A percentile compares a stretch with the other conserved stretches of the same genome.
phyloP scores from a whole-genome alignment of 2,797 vertebrate genomes.

The Typhlichthys eigenmanni region DNA sequence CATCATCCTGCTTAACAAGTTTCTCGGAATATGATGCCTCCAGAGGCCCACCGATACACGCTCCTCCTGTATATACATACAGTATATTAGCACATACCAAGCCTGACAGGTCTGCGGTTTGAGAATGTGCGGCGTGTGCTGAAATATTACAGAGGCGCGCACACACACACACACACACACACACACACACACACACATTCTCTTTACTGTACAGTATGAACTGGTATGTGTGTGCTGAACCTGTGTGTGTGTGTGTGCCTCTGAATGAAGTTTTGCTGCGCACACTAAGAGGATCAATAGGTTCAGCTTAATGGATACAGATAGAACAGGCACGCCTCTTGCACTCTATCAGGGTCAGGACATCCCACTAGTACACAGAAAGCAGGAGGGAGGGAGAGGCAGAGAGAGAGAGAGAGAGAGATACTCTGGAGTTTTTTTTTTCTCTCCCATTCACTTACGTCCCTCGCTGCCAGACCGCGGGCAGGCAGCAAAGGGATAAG shows the following conservation, averaged over 20 bases:
- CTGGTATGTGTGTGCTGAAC: not conserved
- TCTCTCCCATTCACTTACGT: conserved; percentile 45
- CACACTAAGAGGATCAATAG: conserved; percentile 75
- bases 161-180: not conserved
- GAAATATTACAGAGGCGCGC: not conserved
- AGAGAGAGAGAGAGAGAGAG: conserved; percentile 38
- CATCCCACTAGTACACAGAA: conserved; percentile 64
- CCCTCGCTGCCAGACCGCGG: conserved; percentile 48
- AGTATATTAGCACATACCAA: too few relatives aligned
- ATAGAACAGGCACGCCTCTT: conserved; percentile 64
- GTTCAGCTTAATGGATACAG: conserved; percentile 64
- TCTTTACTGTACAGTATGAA: not conserved
- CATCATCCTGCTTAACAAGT: conserved; percentile 54
- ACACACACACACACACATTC: conserved; percentile 7
- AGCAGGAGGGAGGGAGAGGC: conserved; percentile 6
- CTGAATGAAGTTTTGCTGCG: conserved; percentile 53
- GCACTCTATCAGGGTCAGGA: conserved; percentile 63
- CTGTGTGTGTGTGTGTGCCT: conserved; percentile 15
- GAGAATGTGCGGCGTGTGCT: not conserved
- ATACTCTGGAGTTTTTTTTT: conserved; percentile 37
- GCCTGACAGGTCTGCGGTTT: too few relatives aligned
- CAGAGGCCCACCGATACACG: conserved; percentile 22
- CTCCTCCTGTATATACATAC: not conserved
- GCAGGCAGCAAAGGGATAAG: conserved; percentile 49
- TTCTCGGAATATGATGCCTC: conserved; percentile 39